phyloP scores from a whole-genome alignment of 2,113 vertebrate species.

The Aramus guarauna region DNA sequence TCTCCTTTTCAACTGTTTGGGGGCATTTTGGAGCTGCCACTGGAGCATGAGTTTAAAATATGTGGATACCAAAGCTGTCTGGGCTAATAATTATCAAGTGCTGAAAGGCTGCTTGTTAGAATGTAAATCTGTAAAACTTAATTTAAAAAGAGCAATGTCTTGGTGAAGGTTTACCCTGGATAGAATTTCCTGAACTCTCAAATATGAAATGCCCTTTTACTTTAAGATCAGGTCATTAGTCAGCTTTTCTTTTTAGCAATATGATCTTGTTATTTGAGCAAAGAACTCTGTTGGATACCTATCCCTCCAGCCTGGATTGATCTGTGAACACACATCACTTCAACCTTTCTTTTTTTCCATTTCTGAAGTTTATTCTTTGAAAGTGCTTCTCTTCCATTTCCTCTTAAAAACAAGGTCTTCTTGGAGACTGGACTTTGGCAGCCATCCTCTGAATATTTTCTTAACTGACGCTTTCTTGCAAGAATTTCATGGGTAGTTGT shows the following conservation, averaged over 20 bases:
- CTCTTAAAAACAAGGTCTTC: background rate
- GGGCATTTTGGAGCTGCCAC: background rate
- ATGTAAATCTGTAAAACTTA: background rate
- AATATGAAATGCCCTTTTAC: background rate
- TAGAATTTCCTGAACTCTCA: constrained; percentile 17
- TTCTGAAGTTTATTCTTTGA: constrained; percentile 13
- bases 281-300: background rate
- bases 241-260: constrained; percentile 18
- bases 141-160: background rate
- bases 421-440: constrained; percentile 9
- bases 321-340: background rate
- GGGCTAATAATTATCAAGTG: background rate
- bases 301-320: background rate
- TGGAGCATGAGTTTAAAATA: background rate
- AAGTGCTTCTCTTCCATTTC: background rate
- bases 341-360: background rate
- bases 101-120: constrained; percentile 6
- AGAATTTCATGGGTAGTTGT: constrained; percentile 13
- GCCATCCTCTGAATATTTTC: constrained; percentile 12
- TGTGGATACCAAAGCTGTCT: background rate
- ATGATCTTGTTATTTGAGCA: background rate
- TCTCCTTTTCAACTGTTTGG: background rate
- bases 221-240: background rate
- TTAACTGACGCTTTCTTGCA: constrained; percentile 27
- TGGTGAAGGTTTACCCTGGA: background rate